Percentiles rank a stretch among this genome's conserved stretches.
These are phyloP conservation scores for Theropithecus gelada DNA, from an alignment of 2,113 vertebrate species.

Conservation along the genomic window DNA sequence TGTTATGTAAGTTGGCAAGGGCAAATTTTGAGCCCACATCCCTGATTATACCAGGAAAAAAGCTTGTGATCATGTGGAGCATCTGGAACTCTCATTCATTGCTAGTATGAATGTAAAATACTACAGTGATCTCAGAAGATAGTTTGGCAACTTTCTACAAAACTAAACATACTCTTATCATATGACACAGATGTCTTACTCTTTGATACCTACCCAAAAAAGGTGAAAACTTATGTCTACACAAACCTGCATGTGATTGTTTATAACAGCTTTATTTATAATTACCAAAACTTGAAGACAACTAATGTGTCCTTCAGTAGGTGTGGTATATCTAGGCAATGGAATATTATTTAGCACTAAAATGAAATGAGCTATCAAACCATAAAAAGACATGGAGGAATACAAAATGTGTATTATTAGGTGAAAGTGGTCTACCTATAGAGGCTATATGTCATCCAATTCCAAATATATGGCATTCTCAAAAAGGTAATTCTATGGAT, in stretches of 20 bases:
- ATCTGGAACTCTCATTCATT: neutral
- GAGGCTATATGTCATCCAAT: too few species aligned
- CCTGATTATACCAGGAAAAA: neutral
- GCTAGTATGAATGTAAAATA: neutral
- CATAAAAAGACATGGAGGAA: too few species aligned
- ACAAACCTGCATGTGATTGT: neutral
- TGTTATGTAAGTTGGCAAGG: neutral
- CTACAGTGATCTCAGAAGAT: neutral
- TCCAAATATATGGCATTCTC: too few species aligned
- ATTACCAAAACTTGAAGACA: neutral
- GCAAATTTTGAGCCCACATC: neutral
- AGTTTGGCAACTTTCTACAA: neutral
- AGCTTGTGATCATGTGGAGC: neutral
- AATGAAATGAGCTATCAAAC: neutral
- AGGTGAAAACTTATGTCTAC: neutral
- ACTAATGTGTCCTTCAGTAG: neutral
- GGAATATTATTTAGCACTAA: neutral
- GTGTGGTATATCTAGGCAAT: neutral
- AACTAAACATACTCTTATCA: too few species aligned
- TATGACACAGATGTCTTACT: neutral
- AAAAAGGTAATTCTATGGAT: too few species aligned
- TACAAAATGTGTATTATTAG: too few species aligned
- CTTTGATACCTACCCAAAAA: neutral
- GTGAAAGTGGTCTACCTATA: too few species aligned
- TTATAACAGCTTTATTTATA: neutral